Percentiles rank a stretch among this genome's conserved stretches.
phyloP scores from a whole-genome alignment of 2,113 vertebrate genomes.

The Xerus inauris region DNA sequence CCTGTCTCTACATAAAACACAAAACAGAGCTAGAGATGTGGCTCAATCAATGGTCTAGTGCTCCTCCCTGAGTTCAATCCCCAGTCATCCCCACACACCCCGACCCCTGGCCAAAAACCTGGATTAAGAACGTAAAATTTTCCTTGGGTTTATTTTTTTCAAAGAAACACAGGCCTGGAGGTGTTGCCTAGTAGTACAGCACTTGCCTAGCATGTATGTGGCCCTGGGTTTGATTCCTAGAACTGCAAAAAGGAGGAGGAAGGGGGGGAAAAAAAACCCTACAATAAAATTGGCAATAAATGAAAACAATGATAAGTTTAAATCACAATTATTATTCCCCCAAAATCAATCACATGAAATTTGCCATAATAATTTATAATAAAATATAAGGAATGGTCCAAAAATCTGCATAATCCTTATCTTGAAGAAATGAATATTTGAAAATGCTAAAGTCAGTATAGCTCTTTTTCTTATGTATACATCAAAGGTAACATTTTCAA shows the following conservation, averaged over 20 bases:
- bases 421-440: not conserved
- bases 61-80: too few relatives aligned
- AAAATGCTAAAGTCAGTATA: not conserved
- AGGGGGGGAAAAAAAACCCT: not conserved
- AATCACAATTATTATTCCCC: not conserved
- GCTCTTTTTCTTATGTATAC: not conserved
- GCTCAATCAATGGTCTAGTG: too few relatives aligned
- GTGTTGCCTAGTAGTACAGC: not conserved
- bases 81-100: too few relatives aligned
- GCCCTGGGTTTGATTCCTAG: not conserved
- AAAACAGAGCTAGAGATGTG: too few relatives aligned
- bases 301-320: not conserved
- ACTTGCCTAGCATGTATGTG: not conserved
- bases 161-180: not conserved
- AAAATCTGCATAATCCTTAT: not conserved
- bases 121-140: not conserved
- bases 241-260: not conserved
- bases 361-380: slow-evolving; percentile 1
- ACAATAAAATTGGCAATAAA: slow-evolving; percentile 2
- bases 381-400: not conserved
- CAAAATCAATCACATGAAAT: not conserved
- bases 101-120: too few relatives aligned
- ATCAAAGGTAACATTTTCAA: slow-evolving; percentile 40
- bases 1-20: too few relatives aligned
- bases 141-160: not conserved